These are phyloP conservation scores for Tenebrio molitor DNA, from an alignment of 1,140 invertebrate species.

Conservation along the genomic window DNA sequence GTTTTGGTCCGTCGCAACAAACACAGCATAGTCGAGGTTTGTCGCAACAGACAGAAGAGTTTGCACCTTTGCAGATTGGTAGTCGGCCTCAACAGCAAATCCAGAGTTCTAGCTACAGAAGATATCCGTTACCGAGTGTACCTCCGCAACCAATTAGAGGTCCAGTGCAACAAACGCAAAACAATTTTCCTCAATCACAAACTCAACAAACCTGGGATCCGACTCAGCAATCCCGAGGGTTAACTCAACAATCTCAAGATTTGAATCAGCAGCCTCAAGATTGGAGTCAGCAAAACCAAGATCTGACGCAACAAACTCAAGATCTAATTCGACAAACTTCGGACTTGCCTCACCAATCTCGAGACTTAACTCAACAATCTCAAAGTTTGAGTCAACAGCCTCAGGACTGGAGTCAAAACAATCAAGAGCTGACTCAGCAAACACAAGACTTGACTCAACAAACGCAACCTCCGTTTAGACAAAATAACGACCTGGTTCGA, in stretches of 20 bases:
- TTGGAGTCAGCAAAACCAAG: slow-evolving; percentile 18
- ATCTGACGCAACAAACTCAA: slow-evolving; percentile 16
- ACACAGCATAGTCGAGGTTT: slow-evolving; percentile 13
- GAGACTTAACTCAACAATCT: slow-evolving; percentile 47
- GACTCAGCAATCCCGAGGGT: slow-evolving; percentile 4
- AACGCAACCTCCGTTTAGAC: slow-evolving; percentile 25
- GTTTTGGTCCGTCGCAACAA: too few species aligned
- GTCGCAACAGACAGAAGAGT: slow-evolving; percentile 33
- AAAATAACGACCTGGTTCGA: slow-evolving; percentile 19
- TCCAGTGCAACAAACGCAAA: neutral
- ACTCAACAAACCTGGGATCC: neutral
- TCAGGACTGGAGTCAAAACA: slow-evolving; percentile 25
- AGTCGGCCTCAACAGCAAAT: neutral
- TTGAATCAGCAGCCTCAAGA: slow-evolving; percentile 42
- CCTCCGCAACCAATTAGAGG: neutral
- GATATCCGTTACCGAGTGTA: too few species aligned
- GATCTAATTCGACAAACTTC: slow-evolving; percentile 22
- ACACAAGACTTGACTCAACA: slow-evolving; percentile 28
- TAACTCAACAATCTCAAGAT: slow-evolving; percentile 44
- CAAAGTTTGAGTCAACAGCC: slow-evolving; percentile 44
- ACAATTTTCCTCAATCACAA: neutral
- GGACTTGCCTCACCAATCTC: slow-evolving; percentile 32
- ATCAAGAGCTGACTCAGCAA: slow-evolving; percentile 13
- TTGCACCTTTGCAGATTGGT: slow-evolving; percentile 1
- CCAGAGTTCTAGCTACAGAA: too few species aligned